Evolutionary conservation across 1,140 invertebrate genomes (phyloP).

Genomic region (Pentalonia nigronervosa): DNA sequence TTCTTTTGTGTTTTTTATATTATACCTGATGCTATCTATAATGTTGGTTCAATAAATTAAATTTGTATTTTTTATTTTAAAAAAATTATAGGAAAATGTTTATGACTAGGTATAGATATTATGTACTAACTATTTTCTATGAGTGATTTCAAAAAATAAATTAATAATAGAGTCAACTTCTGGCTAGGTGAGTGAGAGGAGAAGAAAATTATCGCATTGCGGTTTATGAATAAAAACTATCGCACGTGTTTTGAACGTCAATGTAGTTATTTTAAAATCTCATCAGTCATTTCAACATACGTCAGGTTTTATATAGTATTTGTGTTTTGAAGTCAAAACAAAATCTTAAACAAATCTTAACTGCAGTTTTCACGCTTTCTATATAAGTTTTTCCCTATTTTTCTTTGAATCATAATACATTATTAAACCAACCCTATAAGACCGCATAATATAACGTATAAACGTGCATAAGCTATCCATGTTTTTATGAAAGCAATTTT

Average conservation of each 20-base stretch:
- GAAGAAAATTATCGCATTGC: background rate
- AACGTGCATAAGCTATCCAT: background rate
- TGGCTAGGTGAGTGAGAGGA: background rate
- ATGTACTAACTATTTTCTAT: background rate
- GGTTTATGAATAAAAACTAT: background rate
- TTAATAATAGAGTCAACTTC: background rate
- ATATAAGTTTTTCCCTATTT: background rate
- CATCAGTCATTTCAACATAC: background rate
- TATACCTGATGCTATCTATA: too few relatives aligned
- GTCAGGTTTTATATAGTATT: background rate
- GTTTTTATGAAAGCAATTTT: background rate
- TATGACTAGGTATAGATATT: background rate
- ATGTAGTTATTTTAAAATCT: background rate
- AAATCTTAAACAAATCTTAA: constrained; percentile 4
- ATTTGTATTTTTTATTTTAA: background rate
- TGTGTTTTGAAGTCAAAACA: background rate
- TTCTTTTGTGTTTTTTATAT: too few relatives aligned
- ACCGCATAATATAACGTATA: background rate
- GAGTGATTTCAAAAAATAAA: background rate
- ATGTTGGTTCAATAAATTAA: too few relatives aligned
- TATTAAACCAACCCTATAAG: background rate
- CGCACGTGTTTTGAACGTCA: background rate
- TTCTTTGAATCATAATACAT: background rate
- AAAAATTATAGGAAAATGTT: background rate
- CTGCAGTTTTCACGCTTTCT: background rate